These are phyloP conservation scores for Corvus moneduloides DNA, from an alignment of 2,113 vertebrate species.

Conservation along the genomic window DNA sequence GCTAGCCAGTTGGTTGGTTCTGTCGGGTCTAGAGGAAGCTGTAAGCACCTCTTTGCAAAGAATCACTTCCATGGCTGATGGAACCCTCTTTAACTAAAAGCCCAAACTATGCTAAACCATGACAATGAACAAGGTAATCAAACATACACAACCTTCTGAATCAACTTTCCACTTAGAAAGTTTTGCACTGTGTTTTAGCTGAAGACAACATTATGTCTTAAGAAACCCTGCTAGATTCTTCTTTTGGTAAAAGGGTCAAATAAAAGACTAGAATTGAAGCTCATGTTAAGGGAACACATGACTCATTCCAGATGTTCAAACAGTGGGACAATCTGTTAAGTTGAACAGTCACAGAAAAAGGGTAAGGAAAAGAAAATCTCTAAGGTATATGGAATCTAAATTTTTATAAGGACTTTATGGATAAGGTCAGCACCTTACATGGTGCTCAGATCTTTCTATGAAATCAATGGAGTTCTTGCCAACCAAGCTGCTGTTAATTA, in stretches of 20 bases:
- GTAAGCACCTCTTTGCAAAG: too few species aligned
- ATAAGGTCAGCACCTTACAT: not conserved
- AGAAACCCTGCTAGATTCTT: not conserved
- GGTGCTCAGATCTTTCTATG: not conserved
- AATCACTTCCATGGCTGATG: too few species aligned
- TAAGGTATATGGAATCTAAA: not conserved
- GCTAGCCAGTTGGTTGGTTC: too few species aligned
- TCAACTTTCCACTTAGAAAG: not conserved
- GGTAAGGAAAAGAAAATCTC: not conserved
- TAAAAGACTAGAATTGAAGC: not conserved
- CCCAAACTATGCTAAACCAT: too few species aligned
- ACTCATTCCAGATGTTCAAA: not conserved
- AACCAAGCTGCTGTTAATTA: not conserved
- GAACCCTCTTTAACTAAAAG: too few species aligned
- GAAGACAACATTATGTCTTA: not conserved
- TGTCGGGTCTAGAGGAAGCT: too few species aligned
- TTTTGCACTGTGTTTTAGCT: not conserved
- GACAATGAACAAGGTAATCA: not conserved
- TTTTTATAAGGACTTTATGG: not conserved
- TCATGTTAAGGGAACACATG: not conserved
- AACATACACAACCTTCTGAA: not conserved
- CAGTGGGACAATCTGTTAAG: not conserved
- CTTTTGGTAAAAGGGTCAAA: not conserved
- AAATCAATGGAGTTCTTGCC: not conserved
- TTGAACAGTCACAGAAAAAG: not conserved